Percentiles rank a stretch among this genome's conserved stretches.
Evolutionary conservation across 2,888 invertebrate genomes (phyloP).

Genomic region (Drosophila atripex): DNA sequence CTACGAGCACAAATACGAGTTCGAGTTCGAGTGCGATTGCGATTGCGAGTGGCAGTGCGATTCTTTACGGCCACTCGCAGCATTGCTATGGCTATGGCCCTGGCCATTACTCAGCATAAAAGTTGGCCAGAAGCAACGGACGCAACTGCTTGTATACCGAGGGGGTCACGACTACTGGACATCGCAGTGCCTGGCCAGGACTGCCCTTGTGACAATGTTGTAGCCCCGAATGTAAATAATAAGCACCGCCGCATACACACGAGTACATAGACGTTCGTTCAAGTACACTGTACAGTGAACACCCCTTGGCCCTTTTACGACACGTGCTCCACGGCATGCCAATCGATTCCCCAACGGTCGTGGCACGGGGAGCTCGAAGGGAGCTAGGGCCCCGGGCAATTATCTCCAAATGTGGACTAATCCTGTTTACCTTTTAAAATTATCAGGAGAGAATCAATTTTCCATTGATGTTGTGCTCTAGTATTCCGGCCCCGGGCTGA

Average conservation of each 20-base stretch:
- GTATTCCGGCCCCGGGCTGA: conserved; percentile 14
- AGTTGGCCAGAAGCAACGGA: conserved; percentile 27
- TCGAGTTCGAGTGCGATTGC: conserved; percentile 1
- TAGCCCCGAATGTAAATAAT: conserved; percentile 46
- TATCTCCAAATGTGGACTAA: conserved; percentile 36
- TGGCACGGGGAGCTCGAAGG: not conserved
- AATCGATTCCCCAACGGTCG: conserved; percentile 29
- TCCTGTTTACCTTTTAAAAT: conserved; percentile 45
- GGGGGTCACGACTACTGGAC: conserved; percentile 33
- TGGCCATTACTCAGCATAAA: conserved; percentile 50
- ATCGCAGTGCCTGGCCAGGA: conserved; percentile 2
- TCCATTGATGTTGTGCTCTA: conserved; percentile 42
- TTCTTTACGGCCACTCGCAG: conserved; percentile 47
- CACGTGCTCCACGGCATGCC: conserved; percentile 34
- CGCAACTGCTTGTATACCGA: conserved; percentile 28
- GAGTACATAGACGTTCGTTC: conserved; percentile 10
- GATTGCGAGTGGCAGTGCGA: conserved; percentile 34
- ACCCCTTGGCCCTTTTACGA: conserved; percentile 27
- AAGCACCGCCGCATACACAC: conserved; percentile 14
- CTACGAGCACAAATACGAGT: conserved; percentile 28
- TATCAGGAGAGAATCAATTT: conserved; percentile 57
- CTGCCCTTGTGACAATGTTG: conserved; percentile 47
- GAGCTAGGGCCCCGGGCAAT: conserved; percentile 20
- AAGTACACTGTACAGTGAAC: conserved; percentile 12
- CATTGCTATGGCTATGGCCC: conserved; percentile 37